Evolutionary conservation across 2,888 invertebrate species (phyloP).

Genomic region (Pristionchus entomophagus): DNA sequence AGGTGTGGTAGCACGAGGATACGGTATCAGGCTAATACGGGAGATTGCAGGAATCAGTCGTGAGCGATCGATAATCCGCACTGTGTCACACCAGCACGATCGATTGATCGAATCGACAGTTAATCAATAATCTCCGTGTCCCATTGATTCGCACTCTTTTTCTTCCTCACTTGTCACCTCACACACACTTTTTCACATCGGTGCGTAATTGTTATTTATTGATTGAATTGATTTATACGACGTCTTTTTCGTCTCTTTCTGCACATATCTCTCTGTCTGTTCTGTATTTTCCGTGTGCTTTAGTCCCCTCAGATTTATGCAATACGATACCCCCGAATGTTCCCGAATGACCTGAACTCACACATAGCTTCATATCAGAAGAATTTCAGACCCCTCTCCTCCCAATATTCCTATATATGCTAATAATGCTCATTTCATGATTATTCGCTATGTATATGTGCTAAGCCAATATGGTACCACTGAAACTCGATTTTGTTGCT

Average conservation of each 20-base stretch:
- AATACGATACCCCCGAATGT: neutral
- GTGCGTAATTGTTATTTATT: constrained; percentile 13
- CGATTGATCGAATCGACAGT: neutral
- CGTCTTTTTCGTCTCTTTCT: neutral
- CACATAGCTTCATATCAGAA: constrained; percentile 21
- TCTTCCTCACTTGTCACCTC: neutral
- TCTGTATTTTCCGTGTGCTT: neutral
- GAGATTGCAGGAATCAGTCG: constrained; percentile 11
- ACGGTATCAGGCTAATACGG: neutral
- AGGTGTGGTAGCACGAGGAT: neutral
- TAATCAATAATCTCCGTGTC: constrained; percentile 25
- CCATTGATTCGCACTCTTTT: too few relatives aligned
- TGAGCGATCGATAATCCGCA: neutral
- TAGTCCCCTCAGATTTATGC: constrained; percentile 25
- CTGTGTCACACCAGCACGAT: constrained; percentile 12
- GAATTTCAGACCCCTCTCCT: neutral
- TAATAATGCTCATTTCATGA: too few relatives aligned
- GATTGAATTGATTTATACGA: constrained; percentile 10
- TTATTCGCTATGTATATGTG: too few relatives aligned
- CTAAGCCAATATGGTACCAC: too few relatives aligned
- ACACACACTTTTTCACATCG: neutral
- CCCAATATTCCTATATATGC: neutral
- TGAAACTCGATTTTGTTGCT: too few relatives aligned
- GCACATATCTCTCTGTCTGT: neutral
- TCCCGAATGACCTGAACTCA: neutral